These are phyloP conservation scores for Actinostola sp. DNA, from an alignment of 92 coral and sea anemone species.

Conservation along the genomic window DNA sequence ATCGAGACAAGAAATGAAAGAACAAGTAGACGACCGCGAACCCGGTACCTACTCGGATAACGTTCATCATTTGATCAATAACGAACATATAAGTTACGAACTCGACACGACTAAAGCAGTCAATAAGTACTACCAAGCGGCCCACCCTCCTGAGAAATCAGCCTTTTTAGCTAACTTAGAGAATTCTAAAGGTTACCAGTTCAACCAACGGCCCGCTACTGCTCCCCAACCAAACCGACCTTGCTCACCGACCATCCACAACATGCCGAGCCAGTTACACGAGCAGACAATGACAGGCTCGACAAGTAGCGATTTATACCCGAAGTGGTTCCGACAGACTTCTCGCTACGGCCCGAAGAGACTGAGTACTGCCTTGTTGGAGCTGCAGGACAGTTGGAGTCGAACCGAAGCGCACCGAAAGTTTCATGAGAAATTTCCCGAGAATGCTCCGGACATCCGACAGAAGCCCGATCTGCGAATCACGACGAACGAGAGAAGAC, in stretches of 20 bases:
- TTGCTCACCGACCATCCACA: slow-evolving; percentile 64
- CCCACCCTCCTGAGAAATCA: slow-evolving; percentile 31
- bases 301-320: slow-evolving; percentile 68
- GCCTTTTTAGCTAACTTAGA: slow-evolving; percentile 4
- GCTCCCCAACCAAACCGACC: slow-evolving; percentile 69
- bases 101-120: slow-evolving; percentile 5
- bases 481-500: slow-evolving; percentile 95
- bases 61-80: slow-evolving; percentile 31
- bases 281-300: slow-evolving; percentile 78
- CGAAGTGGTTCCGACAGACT: slow-evolving; percentile 86
- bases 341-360: slow-evolving; percentile 48
- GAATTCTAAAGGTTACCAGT: slow-evolving; percentile 10
- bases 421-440: slow-evolving; percentile 93
- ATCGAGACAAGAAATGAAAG: background rate
- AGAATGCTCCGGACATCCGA: slow-evolving; percentile 95
- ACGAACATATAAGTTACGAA: slow-evolving; percentile 22
- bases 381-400: slow-evolving; percentile 78
- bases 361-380: slow-evolving; percentile 76
- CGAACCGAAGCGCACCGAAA: slow-evolving; percentile 84
- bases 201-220: slow-evolving; percentile 68
- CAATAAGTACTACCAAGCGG: slow-evolving; percentile 29
- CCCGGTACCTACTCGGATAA: slow-evolving; percentile 43
- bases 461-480: slow-evolving; percentile 90
- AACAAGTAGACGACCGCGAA: slow-evolving; percentile 23
- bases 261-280: slow-evolving; percentile 78